Percentiles rank a stretch among this genome's conserved stretches.
phyloP scores from a whole-genome alignment of 2,888 invertebrate genomes.

The Phasia obesa region DNA sequence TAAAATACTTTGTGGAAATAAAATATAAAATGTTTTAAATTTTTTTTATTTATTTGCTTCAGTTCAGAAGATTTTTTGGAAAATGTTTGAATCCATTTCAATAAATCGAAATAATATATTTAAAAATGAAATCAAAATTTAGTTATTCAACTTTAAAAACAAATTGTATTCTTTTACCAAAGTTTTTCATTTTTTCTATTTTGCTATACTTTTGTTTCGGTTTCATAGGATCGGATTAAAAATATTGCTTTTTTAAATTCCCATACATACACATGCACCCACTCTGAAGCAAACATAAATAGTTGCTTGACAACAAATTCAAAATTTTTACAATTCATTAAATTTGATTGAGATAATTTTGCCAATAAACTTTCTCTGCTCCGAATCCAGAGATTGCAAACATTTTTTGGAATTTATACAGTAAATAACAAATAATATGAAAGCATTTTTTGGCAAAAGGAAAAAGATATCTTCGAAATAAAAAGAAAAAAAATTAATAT shows the following conservation, averaged over 20 bases:
- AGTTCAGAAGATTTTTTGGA: too few species aligned
- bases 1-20: too few species aligned
- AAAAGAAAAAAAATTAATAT: slow-evolving; percentile 46
- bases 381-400: slow-evolving; percentile 36
- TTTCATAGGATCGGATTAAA: slow-evolving; percentile 49
- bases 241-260: neutral
- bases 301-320: slow-evolving; percentile 64
- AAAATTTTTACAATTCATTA: slow-evolving; percentile 73
- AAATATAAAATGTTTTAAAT: too few species aligned
- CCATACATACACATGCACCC: neutral
- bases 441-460: slow-evolving; percentile 28
- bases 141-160: too few species aligned
- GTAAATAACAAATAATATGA: slow-evolving; percentile 52
- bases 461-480: slow-evolving; percentile 14
- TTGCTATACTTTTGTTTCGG: too few species aligned
- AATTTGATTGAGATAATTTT: slow-evolving; percentile 73
- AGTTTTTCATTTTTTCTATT: too few species aligned
- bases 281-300: neutral
- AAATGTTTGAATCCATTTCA: too few species aligned
- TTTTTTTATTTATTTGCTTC: too few species aligned
- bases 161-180: too few species aligned
- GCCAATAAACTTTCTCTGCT: slow-evolving; percentile 70
- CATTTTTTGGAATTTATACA: slow-evolving; percentile 44
- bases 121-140: too few species aligned
- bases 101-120: too few species aligned